Base-by-base conservation (phyloP, 2,888 invertebrate species). In the Mythimna pallens region DNA sequence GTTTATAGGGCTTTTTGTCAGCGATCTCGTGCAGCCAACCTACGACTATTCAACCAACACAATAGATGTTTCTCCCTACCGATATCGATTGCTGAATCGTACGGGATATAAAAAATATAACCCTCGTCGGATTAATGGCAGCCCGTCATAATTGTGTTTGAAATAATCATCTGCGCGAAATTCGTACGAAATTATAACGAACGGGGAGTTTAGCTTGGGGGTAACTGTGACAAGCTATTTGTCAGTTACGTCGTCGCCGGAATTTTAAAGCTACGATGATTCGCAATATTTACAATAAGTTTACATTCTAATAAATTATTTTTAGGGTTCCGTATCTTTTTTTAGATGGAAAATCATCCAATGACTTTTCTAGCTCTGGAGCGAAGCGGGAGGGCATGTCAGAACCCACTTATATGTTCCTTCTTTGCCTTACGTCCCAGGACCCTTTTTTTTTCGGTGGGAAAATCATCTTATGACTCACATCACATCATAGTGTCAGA, bases 131-230 rank as follows among this genome's bases (percentile, higher is more conserved):
- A 89, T 90, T 90, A 89, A 91, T 89, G 85, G 88, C 92, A 84
- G 89, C 84, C 89, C 92, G 93, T 90, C 91, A 90, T 89, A 90
- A 87, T 89, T 91, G 87, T 88, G 86, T 88, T 92, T 88, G 88
- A 91, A 92, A 92, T 92, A 91, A 93, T 93, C 92, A 91, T 91
- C 89, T 89, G 89, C 81, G 84, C 89, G 78, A 88, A 88, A 88
- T 88, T 87, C 86, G 82, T 82, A 76, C 71, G 76, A 82, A 85
- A 86, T 82, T 84, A 73, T 75, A 76, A 59, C 80, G 58, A 76
- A 59, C 80, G 59, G 72, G 78, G 77, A 86, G 80, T 83, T 78
- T 78, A 65, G 70, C 73, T 83, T 30, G 76, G 73, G 75, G 85
- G 85, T 86, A 82, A 74, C 20, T 17, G 3, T 55, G n/a, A 43